Evolutionary conservation across 35 echinoderm and acorn worm genomes (phyloP).

Genomic region (Acanthaster planci): DNA sequence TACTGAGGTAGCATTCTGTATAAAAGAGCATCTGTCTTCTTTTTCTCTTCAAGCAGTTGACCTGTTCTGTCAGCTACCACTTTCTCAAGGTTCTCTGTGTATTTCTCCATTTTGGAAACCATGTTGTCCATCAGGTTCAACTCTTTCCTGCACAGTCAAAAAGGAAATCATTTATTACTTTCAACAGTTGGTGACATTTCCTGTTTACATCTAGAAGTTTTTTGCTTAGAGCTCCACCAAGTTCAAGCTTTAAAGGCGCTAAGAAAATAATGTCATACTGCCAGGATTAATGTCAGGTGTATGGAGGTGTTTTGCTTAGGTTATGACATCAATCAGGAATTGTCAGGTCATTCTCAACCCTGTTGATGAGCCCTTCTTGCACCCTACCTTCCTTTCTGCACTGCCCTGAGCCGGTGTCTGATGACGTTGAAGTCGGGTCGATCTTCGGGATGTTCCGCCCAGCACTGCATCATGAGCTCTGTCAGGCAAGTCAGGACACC

Average conservation of each 20-base stretch:
- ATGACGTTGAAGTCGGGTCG: slow-evolving; percentile 73
- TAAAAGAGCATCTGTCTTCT: slow-evolving; percentile 85
- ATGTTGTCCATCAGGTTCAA: slow-evolving; percentile 89
- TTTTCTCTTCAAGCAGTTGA: slow-evolving; percentile 89
- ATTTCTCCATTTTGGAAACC: slow-evolving; percentile 97
- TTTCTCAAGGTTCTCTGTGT: slow-evolving; percentile 90
- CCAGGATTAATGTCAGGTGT: no score
- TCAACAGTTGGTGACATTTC: no score
- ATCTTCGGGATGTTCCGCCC: slow-evolving; percentile 91
- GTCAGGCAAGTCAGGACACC: slow-evolving; percentile 32
- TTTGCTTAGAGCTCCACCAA: no score
- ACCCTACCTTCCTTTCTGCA: slow-evolving; percentile 74
- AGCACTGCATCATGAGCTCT: slow-evolving; percentile 69
- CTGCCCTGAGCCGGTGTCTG: slow-evolving; percentile 64
- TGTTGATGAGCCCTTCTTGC: no score
- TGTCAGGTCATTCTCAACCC: no score
- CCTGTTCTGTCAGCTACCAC: slow-evolving; percentile 78
- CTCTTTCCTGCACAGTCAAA: slow-evolving; percentile 51
- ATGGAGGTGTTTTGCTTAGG: no score
- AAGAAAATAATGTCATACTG: no score
- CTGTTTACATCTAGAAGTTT: no score
- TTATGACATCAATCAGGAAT: no score
- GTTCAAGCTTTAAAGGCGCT: no score
- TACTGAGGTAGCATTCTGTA: slow-evolving; percentile 88
- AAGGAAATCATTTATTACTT: no score